These are phyloP conservation scores for Drosophila auraria DNA, from an alignment of 1,140 invertebrate genomes.

Conservation along the genomic window DNA sequence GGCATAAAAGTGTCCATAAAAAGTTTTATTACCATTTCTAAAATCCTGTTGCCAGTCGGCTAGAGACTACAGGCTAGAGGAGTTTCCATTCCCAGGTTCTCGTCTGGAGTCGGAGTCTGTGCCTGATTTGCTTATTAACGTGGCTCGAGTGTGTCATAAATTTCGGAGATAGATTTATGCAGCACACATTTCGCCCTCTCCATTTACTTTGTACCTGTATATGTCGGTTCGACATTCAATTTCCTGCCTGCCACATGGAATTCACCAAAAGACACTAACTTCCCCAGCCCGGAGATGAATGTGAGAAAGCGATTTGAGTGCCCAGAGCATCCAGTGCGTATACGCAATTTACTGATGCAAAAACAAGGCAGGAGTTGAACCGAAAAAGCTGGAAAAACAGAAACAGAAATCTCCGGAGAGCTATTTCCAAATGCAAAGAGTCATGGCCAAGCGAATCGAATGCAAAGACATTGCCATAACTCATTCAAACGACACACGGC, in stretches of 20 bases:
- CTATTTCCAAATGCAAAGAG: slow-evolving; percentile 48
- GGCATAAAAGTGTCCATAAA: slow-evolving; percentile 72
- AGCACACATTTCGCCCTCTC: slow-evolving; percentile 27
- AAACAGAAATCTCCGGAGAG: slow-evolving; percentile 18
- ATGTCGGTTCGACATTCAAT: slow-evolving; percentile 66
- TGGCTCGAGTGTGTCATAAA: slow-evolving; percentile 72
- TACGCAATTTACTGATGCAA: slow-evolving; percentile 35
- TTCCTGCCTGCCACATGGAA: slow-evolving; percentile 52
- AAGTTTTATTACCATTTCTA: slow-evolving; percentile 76
- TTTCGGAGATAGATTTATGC: slow-evolving; percentile 71
- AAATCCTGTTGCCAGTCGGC: slow-evolving; percentile 31
- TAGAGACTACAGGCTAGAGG: no score
- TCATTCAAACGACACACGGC: slow-evolving; percentile 58
- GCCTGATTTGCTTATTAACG: slow-evolving; percentile 78
- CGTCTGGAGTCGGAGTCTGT: slow-evolving; percentile 4
- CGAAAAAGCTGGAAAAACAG: slow-evolving; percentile 9
- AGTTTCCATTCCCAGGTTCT: slow-evolving; percentile 20
- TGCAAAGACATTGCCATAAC: slow-evolving; percentile 62
- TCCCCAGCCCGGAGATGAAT: slow-evolving; percentile 23
- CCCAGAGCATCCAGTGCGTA: slow-evolving; percentile 43
- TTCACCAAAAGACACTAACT: slow-evolving; percentile 28
- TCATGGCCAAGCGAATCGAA: slow-evolving; percentile 49
- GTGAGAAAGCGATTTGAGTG: slow-evolving; percentile 19
- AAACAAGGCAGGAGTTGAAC: slow-evolving; percentile 9
- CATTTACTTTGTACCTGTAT: slow-evolving; percentile 55